Evolutionary conservation across 2,797 vertebrate species (phyloP).

Genomic region (Clarias laeviceps): DNA sequence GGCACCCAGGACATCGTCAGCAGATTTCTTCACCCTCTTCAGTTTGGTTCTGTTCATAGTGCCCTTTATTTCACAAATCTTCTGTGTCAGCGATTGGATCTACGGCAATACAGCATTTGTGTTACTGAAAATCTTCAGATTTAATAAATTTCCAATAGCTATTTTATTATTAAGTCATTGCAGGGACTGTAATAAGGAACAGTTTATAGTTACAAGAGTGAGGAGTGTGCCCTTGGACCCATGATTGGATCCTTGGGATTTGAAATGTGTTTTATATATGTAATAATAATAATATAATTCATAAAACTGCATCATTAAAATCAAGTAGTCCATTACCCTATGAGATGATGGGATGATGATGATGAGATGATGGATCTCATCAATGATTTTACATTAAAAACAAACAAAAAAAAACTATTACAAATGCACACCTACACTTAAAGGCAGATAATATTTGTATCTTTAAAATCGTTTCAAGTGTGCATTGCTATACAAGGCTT

Average conservation of each 20-base stretch:
- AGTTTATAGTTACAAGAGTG: not conserved
- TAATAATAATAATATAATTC: not conserved
- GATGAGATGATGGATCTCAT: not conserved
- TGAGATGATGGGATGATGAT: no score
- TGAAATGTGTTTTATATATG: not conserved
- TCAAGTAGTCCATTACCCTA: not conserved
- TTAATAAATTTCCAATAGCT: not conserved
- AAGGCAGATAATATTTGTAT: not conserved
- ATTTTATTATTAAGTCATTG: not conserved
- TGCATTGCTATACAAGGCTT: not conserved
- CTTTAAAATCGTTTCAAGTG: not conserved
- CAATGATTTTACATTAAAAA: not conserved
- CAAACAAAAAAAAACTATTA: not conserved
- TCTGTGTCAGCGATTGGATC: constrained; percentile 64
- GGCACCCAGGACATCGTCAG: constrained; percentile 63
- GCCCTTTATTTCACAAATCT: constrained; percentile 68
- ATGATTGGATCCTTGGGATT: not conserved
- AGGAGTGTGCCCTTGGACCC: not conserved
- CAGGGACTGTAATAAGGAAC: not conserved
- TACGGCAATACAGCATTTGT: constrained; percentile 34
- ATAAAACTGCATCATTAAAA: not conserved
- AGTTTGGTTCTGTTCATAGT: constrained; percentile 66
- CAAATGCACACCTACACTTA: not conserved
- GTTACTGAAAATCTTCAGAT: not conserved
- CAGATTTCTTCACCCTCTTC: constrained; percentile 67